phyloP scores from a whole-genome alignment of 1,140 invertebrate species.

The Helicoverpa zea region DNA sequence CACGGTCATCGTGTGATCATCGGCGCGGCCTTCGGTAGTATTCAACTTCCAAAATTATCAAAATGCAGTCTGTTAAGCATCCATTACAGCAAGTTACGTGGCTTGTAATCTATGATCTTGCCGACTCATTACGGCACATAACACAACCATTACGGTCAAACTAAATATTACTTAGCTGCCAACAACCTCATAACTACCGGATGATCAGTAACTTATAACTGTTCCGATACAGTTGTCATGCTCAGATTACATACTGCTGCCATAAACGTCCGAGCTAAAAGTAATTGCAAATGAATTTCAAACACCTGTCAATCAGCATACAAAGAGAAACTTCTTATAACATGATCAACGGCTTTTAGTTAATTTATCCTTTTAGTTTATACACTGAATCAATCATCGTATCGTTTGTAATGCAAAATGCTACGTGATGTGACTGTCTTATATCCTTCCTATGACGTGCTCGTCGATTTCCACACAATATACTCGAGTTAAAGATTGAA shows the following conservation, averaged over 20 bases:
- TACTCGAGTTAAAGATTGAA: slow-evolving; percentile 1
- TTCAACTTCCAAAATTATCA: neutral
- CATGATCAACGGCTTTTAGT: slow-evolving; percentile 8
- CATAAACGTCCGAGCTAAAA: neutral
- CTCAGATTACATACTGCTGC: neutral
- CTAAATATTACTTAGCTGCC: slow-evolving; percentile 29
- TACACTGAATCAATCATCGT: slow-evolving; percentile 34
- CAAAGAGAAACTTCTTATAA: slow-evolving; percentile 28
- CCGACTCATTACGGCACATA: slow-evolving; percentile 17
- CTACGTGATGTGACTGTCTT: slow-evolving; percentile 10
- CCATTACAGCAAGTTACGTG: slow-evolving; percentile 30
- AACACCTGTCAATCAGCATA: slow-evolving; percentile 21
- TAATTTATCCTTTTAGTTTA: slow-evolving; percentile 10
- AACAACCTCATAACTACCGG: slow-evolving; percentile 29
- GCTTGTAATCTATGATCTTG: slow-evolving; percentile 27
- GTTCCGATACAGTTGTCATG: slow-evolving; percentile 20
- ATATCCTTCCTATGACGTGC: slow-evolving; percentile 22
- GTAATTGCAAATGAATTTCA: slow-evolving; percentile 10
- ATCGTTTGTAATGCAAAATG: slow-evolving; percentile 42
- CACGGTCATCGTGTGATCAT: too few species aligned
- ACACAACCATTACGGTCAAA: slow-evolving; percentile 17
- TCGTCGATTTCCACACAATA: slow-evolving; percentile 16
- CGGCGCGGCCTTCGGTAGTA: neutral
- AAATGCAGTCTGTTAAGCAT: neutral
- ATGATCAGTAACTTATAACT: neutral